Evolutionary conservation across 1,140 invertebrate genomes (phyloP).

Genomic region (Drosophila rhopaloa): DNA sequence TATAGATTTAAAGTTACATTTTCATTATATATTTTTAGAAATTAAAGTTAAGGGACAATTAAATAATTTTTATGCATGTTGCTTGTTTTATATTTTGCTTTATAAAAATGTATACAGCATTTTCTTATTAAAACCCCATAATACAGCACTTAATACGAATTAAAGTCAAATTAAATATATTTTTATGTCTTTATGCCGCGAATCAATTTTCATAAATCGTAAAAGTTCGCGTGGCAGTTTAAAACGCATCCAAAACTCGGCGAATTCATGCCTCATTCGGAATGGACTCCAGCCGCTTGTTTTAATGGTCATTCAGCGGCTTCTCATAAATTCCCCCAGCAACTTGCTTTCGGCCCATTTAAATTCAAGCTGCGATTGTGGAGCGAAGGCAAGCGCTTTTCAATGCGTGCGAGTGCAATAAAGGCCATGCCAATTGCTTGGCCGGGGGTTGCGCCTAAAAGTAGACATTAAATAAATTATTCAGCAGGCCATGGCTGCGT

Average conservation of each 20-base stretch:
- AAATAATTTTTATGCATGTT: no score
- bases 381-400: conserved; percentile 24
- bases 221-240: conserved; percentile 46
- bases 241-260: conserved; percentile 40
- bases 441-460: conserved; percentile 65
- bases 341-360: conserved; percentile 53
- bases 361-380: conserved; percentile 60
- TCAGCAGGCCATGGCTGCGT: conserved; percentile 40
- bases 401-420: conserved; percentile 66
- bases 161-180: conserved; percentile 53
- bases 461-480: conserved; percentile 83
- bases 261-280: conserved; percentile 21
- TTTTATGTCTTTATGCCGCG: conserved; percentile 17
- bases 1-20: no score
- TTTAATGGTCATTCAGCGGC: conserved; percentile 77
- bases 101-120: no score
- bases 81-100: no score
- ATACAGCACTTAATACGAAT: conserved; percentile 19
- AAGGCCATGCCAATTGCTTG: conserved; percentile 63
- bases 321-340: conserved; percentile 63
- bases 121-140: background rate
- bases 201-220: conserved; percentile 81
- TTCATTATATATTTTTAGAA: no score
- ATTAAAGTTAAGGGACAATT: no score
- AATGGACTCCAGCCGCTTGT: conserved; percentile 51